phyloP scores from a whole-genome alignment of 2,113 vertebrate species.

The Callaeas wilsoni region DNA sequence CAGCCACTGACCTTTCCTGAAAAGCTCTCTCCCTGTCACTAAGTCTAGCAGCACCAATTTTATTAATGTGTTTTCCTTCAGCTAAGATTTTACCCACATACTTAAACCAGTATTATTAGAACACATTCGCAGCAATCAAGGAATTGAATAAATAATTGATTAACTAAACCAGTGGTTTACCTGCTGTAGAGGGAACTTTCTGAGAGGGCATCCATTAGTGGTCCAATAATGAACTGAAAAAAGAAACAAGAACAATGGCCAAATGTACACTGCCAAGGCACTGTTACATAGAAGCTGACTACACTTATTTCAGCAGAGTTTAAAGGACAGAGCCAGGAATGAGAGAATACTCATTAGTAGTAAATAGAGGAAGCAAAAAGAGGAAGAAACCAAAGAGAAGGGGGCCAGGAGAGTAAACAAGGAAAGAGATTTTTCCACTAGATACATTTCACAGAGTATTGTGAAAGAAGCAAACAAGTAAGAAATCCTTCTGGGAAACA shows the following conservation, averaged over 20 bases:
- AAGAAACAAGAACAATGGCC: not conserved
- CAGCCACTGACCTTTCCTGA: not conserved
- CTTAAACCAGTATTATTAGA: not conserved
- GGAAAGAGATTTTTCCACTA: not conserved
- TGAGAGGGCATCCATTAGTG: constrained; percentile 87
- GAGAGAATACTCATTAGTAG: not conserved
- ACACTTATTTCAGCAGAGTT: not conserved
- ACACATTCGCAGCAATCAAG: not conserved
- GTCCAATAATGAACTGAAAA: constrained; percentile 83
- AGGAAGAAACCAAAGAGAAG: not conserved
- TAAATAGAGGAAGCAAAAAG: not conserved
- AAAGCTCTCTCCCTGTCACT: not conserved
- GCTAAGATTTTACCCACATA: not conserved
- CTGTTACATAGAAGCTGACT: not conserved
- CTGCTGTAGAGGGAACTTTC: constrained; percentile 88
- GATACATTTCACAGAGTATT: not conserved
- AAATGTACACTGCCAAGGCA: not conserved
- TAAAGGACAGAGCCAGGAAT: not conserved
- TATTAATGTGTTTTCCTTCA: not conserved
- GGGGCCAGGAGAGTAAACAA: not conserved
- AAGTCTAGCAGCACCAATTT: not conserved
- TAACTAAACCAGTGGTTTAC: constrained; percentile 58
- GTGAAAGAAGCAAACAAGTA: not conserved
- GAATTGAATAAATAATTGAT: not conserved
- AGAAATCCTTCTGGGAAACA: not conserved